A percentile compares a stretch with the other conserved stretches of the same genome.
These are phyloP conservation scores for Acholoe squamosa DNA, from an alignment of 2,888 invertebrate genomes.

Conservation along the genomic window DNA sequence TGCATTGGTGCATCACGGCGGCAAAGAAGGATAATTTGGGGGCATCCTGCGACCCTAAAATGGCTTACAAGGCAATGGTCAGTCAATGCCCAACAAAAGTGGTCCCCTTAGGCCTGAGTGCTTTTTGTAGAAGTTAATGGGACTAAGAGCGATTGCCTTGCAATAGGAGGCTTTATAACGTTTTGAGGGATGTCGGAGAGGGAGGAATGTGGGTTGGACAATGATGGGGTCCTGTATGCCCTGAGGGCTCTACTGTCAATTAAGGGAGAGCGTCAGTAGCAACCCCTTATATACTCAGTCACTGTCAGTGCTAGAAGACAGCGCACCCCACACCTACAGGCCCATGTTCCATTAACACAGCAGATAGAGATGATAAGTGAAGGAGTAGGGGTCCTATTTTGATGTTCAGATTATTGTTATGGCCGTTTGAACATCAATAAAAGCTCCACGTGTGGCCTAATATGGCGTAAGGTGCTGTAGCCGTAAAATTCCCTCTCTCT, in stretches of 20 bases:
- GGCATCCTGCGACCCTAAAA: no score
- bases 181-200: background rate
- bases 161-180: background rate
- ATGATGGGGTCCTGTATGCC: constrained; percentile 10
- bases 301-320: constrained; percentile 1
- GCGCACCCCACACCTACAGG: background rate
- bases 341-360: background rate
- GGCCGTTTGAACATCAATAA: background rate
- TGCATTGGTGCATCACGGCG: no score
- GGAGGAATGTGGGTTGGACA: background rate
- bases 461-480: background rate
- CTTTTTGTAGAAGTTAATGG: constrained; percentile 23
- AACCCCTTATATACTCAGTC: background rate
- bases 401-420: background rate
- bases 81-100: background rate
- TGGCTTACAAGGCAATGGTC: no score
- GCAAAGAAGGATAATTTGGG: no score
- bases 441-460: background rate
- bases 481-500: no score
- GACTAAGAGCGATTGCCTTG: background rate
- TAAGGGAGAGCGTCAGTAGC: background rate
- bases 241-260: background rate
- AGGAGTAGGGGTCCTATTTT: background rate
- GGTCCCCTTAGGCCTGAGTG: background rate
- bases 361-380: background rate